Base-by-base conservation (phyloP, 2,113 vertebrate genomes). In the Trogon surrucura region DNA sequence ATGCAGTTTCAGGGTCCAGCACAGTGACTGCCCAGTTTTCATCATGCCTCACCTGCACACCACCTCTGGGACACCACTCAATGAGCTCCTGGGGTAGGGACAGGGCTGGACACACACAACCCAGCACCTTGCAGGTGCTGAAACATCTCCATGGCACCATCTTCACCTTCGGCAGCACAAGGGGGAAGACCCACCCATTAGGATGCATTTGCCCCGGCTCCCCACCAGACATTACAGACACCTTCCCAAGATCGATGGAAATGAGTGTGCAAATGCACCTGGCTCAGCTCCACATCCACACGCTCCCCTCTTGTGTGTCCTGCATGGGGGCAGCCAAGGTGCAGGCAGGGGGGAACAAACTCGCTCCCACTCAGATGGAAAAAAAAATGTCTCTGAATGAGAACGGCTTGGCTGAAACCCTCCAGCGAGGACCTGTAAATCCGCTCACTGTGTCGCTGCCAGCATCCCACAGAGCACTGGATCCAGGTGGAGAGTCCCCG, bases 61-160 rank as follows among this genome's bases (percentile, higher is more conserved):
- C 58, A 20, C 26, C 23, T 16, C 32, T 45, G 48, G 57, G 53
- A 62, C 30, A 30, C 11, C 29, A 15, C 16, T 30, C 6, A 4
- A 22, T 2, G 29, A 86, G 48, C n/a, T 58, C 29, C 56, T 58
- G 41, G 62, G 25, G 10, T 7, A 50, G 27, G 48, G 34, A 78
- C 3, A 4, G 45, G 79, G 19, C 36, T n/a, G 60, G 36, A 30
- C 73, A 36, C 50, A 19, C 10, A 4, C 9, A 45, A 32, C 9
- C 18, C 91, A 48, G 58, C 11, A 4, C 50, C 25, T 19, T 3
- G 1, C 0, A 2, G 44, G 34, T 5, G 10, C 79, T 36, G 79
- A 0, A 0, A 20, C 11, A 3, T 45, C 64, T 60, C 32, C 60
- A 20, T 0, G 0, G 45, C 50, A n/a, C 14, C 16, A 4, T 29